phyloP scores from a whole-genome alignment of 2,113 vertebrate genomes.

The Catagonus wagneri region DNA sequence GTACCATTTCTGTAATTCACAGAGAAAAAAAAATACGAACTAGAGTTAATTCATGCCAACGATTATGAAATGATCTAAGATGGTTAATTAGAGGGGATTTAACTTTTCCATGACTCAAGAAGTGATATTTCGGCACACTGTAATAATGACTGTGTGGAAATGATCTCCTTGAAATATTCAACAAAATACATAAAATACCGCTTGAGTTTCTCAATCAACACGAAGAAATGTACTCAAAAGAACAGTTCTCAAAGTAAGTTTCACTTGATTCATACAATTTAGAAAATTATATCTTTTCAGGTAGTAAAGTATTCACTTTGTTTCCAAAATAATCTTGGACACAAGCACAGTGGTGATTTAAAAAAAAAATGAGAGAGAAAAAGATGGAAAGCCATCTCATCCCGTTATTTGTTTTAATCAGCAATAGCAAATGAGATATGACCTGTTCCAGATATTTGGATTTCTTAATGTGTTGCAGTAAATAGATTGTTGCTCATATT shows the following conservation, averaged over 20 bases:
- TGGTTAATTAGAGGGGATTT: not conserved
- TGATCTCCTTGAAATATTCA: not conserved
- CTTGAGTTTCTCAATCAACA: conserved; percentile 78
- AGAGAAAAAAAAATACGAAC: conserved; percentile 14
- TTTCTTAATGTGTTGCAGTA: conserved; percentile 79
- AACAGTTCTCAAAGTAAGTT: conserved; percentile 75
- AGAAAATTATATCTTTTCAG: conserved; percentile 21
- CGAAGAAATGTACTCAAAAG: conserved; percentile 63
- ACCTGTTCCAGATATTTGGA: conserved; percentile 73
- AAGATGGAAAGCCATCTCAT: not conserved
- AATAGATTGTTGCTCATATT: conserved; percentile 75
- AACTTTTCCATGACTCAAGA: not conserved
- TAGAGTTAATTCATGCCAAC: not conserved
- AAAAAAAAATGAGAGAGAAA: not conserved
- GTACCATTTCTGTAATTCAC: not conserved
- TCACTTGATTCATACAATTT: conserved; percentile 59
- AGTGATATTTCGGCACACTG: not conserved
- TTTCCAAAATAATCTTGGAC: conserved; percentile 2
- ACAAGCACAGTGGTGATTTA: conserved; percentile 53
- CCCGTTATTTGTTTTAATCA: conserved; percentile 80
- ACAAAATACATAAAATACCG: not conserved
- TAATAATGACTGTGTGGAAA: not conserved
- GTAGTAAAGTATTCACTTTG: conserved; percentile 23
- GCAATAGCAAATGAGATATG: conserved; percentile 78
- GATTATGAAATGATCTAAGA: not conserved